Percentiles rank a stretch among this genome's conserved stretches.
phyloP scores from a whole-genome alignment of 2,113 vertebrate species.

The Mixornis gularis region DNA sequence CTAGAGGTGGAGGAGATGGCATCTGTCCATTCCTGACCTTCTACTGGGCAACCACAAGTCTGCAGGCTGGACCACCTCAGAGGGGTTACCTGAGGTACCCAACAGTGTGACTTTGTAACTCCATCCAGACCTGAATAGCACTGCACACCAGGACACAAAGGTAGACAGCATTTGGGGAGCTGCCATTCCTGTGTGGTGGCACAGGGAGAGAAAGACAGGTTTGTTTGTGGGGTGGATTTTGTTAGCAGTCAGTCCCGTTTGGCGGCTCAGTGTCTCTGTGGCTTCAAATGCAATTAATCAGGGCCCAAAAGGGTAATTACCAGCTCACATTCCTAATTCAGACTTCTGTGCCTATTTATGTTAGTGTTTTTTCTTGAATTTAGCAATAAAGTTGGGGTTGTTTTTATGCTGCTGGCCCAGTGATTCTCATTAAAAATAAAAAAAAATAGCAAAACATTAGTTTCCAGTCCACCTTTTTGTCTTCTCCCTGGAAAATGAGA shows the following conservation, averaged over 20 bases:
- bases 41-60: background rate
- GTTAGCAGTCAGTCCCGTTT: constrained; percentile 22
- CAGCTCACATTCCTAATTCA: constrained; percentile 30
- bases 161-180: constrained; percentile 41
- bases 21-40: constrained; percentile 17
- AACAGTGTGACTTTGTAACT: constrained; percentile 35
- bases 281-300: constrained; percentile 56
- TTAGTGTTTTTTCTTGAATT: constrained; percentile 24
- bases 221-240: constrained; percentile 54
- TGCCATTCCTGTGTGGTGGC: constrained; percentile 52
- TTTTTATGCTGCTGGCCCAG: background rate
- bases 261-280: constrained; percentile 26
- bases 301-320: constrained; percentile 25
- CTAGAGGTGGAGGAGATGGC: background rate
- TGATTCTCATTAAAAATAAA: background rate
- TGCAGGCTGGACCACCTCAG: constrained; percentile 43
- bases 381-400: constrained; percentile 8
- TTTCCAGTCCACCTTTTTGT: constrained; percentile 2
- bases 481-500: background rate
- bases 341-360: constrained; percentile 27
- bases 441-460: background rate
- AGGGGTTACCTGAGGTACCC: constrained; percentile 40
- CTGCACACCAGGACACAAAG: constrained; percentile 39
- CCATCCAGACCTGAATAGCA: background rate
- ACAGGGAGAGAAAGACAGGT: constrained; percentile 47